Evolutionary conservation across 2,888 invertebrate genomes (phyloP).

Genomic region (Cephus sareptanus): DNA sequence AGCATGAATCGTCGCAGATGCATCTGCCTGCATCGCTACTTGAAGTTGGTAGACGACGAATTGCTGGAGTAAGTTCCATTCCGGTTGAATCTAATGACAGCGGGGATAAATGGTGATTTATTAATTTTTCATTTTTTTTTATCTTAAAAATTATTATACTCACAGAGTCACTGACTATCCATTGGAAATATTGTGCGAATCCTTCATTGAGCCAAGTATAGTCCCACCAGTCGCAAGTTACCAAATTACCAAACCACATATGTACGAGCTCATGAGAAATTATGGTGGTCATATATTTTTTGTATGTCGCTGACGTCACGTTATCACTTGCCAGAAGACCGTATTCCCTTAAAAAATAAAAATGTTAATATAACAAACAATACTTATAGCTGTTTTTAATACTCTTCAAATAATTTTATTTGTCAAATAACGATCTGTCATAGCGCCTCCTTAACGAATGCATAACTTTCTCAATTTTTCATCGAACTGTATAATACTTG

Average conservation of each 20-base stretch:
- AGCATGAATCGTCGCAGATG: constrained; percentile 70
- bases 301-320: constrained; percentile 36
- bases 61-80: constrained; percentile 76
- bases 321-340: constrained; percentile 36
- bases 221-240: constrained; percentile 87
- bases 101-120: not conserved
- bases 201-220: constrained; percentile 93
- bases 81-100: constrained; percentile 69
- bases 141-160: constrained; percentile 59
- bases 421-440: constrained; percentile 60
- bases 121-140: not conserved
- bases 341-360: constrained; percentile 27
- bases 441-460: constrained; percentile 4
- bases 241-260: constrained; percentile 82
- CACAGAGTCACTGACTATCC: constrained; percentile 60
- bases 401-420: not conserved
- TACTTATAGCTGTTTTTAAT: too few species aligned
- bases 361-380: not conserved
- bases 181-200: constrained; percentile 73
- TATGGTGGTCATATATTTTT: constrained; percentile 80
- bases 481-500: not conserved
- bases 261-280: constrained; percentile 88
- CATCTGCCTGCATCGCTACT: constrained; percentile 71
- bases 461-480: not conserved
- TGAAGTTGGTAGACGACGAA: constrained; percentile 80